Percentiles rank a stretch among this genome's conserved stretches.
These are phyloP conservation scores for Sinocyclocheilus rhinocerous DNA, from an alignment of 2,113 vertebrate species.

Conservation along the genomic window DNA sequence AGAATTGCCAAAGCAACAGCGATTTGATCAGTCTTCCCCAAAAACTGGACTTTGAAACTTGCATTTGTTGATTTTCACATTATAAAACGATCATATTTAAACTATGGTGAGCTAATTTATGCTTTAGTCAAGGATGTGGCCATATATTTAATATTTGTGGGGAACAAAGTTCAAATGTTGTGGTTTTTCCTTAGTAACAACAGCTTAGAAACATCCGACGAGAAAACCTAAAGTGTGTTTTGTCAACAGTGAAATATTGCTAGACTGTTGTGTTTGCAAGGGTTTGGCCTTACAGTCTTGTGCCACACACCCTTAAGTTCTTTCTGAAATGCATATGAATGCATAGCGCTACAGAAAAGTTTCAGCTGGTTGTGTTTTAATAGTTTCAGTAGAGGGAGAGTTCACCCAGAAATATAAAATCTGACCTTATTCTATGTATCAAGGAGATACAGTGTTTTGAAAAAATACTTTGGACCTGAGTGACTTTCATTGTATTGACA, in stretches of 20 bases:
- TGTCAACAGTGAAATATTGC: background rate
- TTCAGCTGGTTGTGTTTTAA: background rate
- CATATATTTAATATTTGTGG: background rate
- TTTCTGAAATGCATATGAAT: conserved; percentile 31
- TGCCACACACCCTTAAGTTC: conserved; percentile 25
- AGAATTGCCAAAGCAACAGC: background rate
- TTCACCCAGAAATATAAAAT: background rate
- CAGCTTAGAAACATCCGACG: background rate
- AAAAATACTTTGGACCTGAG: background rate
- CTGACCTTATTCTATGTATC: background rate
- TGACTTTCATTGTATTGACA: background rate
- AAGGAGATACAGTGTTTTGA: background rate
- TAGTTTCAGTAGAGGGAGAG: background rate
- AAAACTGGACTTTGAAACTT: background rate
- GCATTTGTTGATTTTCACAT: background rate
- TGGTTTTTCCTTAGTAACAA: background rate
- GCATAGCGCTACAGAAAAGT: background rate
- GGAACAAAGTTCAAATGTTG: background rate
- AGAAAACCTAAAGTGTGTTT: background rate
- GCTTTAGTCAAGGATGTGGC: background rate
- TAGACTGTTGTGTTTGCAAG: conserved; percentile 28
- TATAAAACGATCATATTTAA: background rate
- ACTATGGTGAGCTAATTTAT: background rate
- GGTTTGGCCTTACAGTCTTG: conserved; percentile 17
- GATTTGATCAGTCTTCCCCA: background rate